Percentiles rank a stretch among this genome's conserved stretches.
Conservation (phyloP, 2,888 invertebrate genomes). For the Sphecodes monilicornis region DNA sequence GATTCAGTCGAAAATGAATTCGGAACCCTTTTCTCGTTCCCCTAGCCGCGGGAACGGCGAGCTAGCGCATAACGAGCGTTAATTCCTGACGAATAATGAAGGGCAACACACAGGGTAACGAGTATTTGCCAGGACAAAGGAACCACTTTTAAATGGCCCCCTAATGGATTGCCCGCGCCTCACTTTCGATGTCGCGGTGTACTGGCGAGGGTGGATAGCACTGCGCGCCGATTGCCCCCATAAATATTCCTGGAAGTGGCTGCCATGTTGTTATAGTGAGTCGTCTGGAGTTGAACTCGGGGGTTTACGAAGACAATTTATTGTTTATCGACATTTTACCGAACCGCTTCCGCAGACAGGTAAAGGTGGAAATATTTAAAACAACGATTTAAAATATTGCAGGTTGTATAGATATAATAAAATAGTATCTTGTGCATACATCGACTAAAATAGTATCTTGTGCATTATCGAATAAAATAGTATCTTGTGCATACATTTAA, state of each 20-base stretch:
- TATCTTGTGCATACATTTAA: not conserved
- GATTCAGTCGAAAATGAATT: not conserved
- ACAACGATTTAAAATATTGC: not conserved
- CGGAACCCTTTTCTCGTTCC: not conserved
- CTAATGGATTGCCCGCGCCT: constrained; percentile 38
- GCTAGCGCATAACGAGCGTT: constrained; percentile 32
- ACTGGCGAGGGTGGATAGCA: not conserved
- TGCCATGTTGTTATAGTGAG: not conserved
- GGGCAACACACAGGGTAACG: constrained; percentile 30
- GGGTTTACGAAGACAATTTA: not conserved
- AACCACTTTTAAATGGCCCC: constrained; percentile 36
- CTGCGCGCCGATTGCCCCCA: not conserved
- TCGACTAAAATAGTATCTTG: not conserved
- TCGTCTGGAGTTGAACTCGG: not conserved
- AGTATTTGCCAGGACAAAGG: constrained; percentile 36
- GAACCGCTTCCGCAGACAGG: not conserved
- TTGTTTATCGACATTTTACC: not conserved
- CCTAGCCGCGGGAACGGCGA: constrained; percentile 9
- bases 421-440: too few species aligned
- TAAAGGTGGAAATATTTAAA: not conserved
- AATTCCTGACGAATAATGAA: constrained; percentile 39
- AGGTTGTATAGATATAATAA: too few species aligned
- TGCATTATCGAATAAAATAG: not conserved
- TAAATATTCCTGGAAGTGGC: constrained; percentile 15
- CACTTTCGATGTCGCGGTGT: constrained; percentile 15